Conservation (phyloP, 1,140 invertebrate species). For the Halictus rubicundus region DNA sequence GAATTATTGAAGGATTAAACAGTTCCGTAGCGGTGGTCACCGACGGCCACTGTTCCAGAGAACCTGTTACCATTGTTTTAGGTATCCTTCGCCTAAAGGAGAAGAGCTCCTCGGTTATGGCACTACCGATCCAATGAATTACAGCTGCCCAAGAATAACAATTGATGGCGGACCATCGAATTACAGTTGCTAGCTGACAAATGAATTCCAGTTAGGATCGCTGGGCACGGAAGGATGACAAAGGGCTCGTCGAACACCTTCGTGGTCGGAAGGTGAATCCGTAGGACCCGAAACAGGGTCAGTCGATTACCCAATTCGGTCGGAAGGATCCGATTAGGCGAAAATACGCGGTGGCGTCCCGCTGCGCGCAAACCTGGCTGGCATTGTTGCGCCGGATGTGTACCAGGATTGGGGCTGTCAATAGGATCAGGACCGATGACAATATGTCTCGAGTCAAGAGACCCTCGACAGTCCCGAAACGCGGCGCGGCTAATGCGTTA, state of each 20-base stretch:
- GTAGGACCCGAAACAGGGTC: constrained; percentile 20
- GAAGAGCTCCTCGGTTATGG: no score
- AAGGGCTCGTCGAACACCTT: no score
- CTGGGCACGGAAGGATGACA: no score
- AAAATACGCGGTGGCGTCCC: constrained; percentile 62
- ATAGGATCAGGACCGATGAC: constrained; percentile 68
- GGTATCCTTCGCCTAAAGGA: no score
- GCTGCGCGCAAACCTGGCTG: constrained; percentile 43
- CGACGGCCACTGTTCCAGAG: no score
- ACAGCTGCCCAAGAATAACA: no score
- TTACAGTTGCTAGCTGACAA: no score
- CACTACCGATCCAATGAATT: no score
- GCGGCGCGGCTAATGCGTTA: constrained; percentile 63
- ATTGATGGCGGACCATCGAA: no score
- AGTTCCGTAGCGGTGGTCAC: no score
- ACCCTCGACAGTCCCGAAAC: constrained; percentile 58
- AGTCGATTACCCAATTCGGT: constrained; percentile 68
- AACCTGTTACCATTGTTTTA: no score
- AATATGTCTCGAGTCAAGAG: constrained; percentile 74
- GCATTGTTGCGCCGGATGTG: constrained; percentile 40
- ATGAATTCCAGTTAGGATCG: background rate
- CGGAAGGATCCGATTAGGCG: constrained; percentile 72
- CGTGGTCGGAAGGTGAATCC: background rate
- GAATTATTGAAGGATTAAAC: no score
- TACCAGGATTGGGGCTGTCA: constrained; percentile 49